Evolutionary conservation across 2,797 vertebrate genomes (phyloP), one percentile per base, ranked within the genome.

Genomic region (Galagoides demidoff): DNA sequence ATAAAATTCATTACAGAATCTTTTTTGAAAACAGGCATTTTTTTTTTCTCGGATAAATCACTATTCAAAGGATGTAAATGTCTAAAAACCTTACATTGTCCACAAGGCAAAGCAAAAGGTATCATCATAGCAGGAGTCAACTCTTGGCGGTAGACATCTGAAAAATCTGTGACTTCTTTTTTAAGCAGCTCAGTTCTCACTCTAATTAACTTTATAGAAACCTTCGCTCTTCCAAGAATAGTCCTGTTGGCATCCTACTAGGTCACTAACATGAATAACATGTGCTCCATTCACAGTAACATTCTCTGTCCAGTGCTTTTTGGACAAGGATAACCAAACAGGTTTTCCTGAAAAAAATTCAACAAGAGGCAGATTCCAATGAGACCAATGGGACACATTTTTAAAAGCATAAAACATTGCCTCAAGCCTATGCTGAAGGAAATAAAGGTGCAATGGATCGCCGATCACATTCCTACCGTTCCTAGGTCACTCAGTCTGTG

Each of bases 401-500:
- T 93, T 92, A 81, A 81, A 98, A 97, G 96, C 94, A 19, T 97
- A 73, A 90, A 83, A 88, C 8, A 25, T 16, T 8, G 23, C 61
- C 88, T 82, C 88, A 49, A 85, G 95, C 93, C 31, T 82, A 92
- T 39, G 88, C 92, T 11, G 70, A 39, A 83, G 96, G 74, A 37
- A 16, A 20, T 0, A 0, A 37, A 43, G 68, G 95, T 1, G 52
- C 57, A 39, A 7, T 3, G 68, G 92, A 39, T 76, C 93, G 59
- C 57, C 13, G 66, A 81, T 20, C 85, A 81, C 92, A 43, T 73
- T 95, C 95, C 92, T 73, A 61, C 59, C 89, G 90, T 76, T 86
- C 96, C 96, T 97, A 95, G 66, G 83, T 94, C 96, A 76, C 96
- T 99, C 98, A 99, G 93, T 99, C 99, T 9, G 99, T 98, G 97